These are phyloP conservation scores for Rhingia rostrata DNA, from an alignment of 2,888 invertebrate genomes.

Conservation along the genomic window DNA sequence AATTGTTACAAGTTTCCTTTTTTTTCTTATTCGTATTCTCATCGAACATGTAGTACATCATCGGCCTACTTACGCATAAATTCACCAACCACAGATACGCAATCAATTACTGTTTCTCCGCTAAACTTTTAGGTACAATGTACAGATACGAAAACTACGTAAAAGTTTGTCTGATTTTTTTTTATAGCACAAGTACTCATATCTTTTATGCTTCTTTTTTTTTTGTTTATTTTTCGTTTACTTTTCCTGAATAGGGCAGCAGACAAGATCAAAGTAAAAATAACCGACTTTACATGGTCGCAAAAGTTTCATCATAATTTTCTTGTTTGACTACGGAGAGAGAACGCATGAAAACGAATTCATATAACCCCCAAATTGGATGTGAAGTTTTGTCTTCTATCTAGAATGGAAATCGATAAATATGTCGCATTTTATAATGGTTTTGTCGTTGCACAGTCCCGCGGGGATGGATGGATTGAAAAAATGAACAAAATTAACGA, in stretches of 20 bases:
- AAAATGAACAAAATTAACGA: neutral
- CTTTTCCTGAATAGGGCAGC: slow-evolving; percentile 16
- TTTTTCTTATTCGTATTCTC: slow-evolving; percentile 19
- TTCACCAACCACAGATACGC: slow-evolving; percentile 67
- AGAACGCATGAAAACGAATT: slow-evolving; percentile 4
- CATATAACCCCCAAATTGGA: slow-evolving; percentile 22
- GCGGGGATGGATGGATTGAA: slow-evolving; percentile 1
- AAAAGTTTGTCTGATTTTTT: slow-evolving; percentile 1
- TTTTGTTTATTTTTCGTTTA: slow-evolving; percentile 10
- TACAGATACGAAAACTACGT: neutral
- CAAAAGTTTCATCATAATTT: slow-evolving; percentile 49
- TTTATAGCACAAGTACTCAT: slow-evolving; percentile 22
- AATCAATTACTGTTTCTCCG: slow-evolving; percentile 56
- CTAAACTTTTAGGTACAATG: slow-evolving; percentile 24
- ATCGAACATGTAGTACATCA: slow-evolving; percentile 28
- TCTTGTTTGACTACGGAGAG: slow-evolving; percentile 5
- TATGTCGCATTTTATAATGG: slow-evolving; percentile 48
- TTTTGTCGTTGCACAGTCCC: slow-evolving; percentile 28
- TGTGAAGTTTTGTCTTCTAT: slow-evolving; percentile 1
- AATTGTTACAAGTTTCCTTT: slow-evolving; percentile 7
- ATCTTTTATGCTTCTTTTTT: slow-evolving; percentile 32
- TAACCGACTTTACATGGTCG: slow-evolving; percentile 45
- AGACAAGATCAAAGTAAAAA: slow-evolving; percentile 44
- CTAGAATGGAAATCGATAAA: slow-evolving; percentile 54
- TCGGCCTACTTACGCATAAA: slow-evolving; percentile 68